Evolutionary conservation across 1,140 invertebrate species (phyloP).

Genomic region (Camponotus floridanus): DNA sequence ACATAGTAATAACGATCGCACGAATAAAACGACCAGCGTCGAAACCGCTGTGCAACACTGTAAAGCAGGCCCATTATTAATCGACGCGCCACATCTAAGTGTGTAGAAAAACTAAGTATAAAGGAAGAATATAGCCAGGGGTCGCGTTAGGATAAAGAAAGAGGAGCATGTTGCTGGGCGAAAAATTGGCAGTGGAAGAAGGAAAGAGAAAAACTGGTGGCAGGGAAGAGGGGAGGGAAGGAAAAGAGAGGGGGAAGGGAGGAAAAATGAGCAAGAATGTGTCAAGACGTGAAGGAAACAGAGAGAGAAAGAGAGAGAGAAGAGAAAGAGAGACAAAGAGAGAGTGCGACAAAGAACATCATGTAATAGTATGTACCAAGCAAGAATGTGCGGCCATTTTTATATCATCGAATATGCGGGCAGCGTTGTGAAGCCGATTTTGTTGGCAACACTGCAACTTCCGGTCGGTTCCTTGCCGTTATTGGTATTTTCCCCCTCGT

Average conservation of each 20-base stretch:
- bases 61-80: conserved; percentile 60
- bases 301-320: not conserved
- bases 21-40: conserved; percentile 51
- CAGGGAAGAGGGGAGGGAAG: too few relatives aligned
- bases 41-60: conserved; percentile 38
- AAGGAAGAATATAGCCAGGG: conserved; percentile 21
- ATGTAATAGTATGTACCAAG: conserved; percentile 17
- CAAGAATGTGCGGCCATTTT: conserved; percentile 14
- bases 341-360: conserved; percentile 4
- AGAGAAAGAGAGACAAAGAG: not conserved
- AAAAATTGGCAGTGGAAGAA: conserved; percentile 43
- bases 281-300: not conserved
- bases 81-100: conserved; percentile 51
- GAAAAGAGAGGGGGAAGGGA: too few relatives aligned
- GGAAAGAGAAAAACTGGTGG: not conserved
- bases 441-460: conserved; percentile 5
- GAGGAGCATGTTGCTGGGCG: conserved; percentile 16
- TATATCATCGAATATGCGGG: conserved; percentile 42
- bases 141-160: conserved; percentile 6
- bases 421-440: conserved; percentile 25
- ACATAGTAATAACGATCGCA: conserved; percentile 70
- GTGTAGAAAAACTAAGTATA: conserved; percentile 32
- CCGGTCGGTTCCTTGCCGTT: conserved; percentile 18
- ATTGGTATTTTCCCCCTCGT: conserved; percentile 14
- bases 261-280: not conserved